Evolutionary conservation across 2,113 vertebrate genomes (phyloP), one percentile per base, ranked within the genome.

Genomic region (Mungos mungo): DNA sequence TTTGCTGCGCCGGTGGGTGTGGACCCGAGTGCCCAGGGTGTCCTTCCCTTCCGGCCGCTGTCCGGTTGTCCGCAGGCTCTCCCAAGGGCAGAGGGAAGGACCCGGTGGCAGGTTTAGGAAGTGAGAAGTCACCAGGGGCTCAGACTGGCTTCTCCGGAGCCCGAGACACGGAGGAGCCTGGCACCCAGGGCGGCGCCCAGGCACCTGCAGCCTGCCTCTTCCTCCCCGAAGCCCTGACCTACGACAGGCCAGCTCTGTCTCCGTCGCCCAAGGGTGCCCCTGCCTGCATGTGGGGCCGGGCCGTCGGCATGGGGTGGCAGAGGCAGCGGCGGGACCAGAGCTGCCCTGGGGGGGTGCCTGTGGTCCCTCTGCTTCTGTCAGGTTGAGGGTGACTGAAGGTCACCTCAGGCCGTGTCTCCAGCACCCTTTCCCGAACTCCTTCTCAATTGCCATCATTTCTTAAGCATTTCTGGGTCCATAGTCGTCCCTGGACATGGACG

Each of bases 401-500:
- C 11, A 60, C 27, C 1, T 54, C 15, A 52, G 1, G 27, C 41
- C 4, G 0, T 6, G 25, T 35, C 54, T 25, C 12, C 5, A 5
- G 29, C 16, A 41, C 29, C 35, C 47, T 21, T 54, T 41, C 15
- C 35, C 1, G 23, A 45, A 31, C 19, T 69, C 63, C 54, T 60
- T 16, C 15, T 27, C 7, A 18, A 13, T 35, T 38, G 19, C 31
- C 11, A 12, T 80, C 25, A 14, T 52, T 54, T 25, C 47, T 23
- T 45, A 15, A n/a, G 50, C 10, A 1, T 83, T 8, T 50, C 35
- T 15, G 45, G 35, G 2, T n/a, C 81, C 0, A 0, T n/a, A 31
- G 27, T n/a, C 7, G 25, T 15, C 45, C 16, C 5, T 4, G 35
- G 3, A 0, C 4, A 0, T 13, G 23, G 38, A 8, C 13, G 10